These are phyloP conservation scores for Pristiophorus japonicus DNA, from an alignment of 2,113 vertebrate genomes.

Conservation along the genomic window DNA sequence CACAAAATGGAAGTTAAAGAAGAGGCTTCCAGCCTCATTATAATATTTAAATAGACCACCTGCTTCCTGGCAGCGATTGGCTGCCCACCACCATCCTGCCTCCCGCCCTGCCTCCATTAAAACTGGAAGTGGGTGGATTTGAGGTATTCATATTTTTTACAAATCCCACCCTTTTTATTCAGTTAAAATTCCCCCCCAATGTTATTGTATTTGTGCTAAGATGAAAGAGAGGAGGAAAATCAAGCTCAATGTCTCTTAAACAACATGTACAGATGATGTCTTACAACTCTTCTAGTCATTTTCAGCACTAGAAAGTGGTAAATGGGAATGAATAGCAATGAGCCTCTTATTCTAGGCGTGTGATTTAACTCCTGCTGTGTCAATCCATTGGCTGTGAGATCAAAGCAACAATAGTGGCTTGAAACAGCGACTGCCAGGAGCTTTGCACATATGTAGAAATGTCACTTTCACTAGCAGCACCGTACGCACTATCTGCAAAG, in stretches of 20 bases:
- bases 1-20: too few species aligned
- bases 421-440: background rate
- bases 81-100: too few species aligned
- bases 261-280: background rate
- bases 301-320: background rate
- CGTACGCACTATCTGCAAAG: conserved; percentile 40
- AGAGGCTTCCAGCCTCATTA: too few species aligned
- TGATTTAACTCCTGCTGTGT: conserved; percentile 19
- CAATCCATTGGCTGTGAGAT: conserved; percentile 5
- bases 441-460: conserved; percentile 20
- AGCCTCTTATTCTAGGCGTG: background rate
- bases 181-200: too few species aligned
- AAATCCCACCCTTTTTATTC: too few species aligned
- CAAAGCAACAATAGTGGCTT: conserved; percentile 13
- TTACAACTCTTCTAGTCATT: background rate
- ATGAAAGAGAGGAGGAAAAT: background rate
- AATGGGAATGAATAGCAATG: background rate
- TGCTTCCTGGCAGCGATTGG: too few species aligned
- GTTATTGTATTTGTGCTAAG: background rate
- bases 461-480: conserved; percentile 43
- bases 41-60: too few species aligned
- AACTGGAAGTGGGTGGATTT: too few species aligned
- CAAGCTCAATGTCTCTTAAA: background rate
- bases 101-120: too few species aligned
- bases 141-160: too few species aligned